Conservation (phyloP, 2,888 invertebrate species). For the Brachyptera risi region DNA sequence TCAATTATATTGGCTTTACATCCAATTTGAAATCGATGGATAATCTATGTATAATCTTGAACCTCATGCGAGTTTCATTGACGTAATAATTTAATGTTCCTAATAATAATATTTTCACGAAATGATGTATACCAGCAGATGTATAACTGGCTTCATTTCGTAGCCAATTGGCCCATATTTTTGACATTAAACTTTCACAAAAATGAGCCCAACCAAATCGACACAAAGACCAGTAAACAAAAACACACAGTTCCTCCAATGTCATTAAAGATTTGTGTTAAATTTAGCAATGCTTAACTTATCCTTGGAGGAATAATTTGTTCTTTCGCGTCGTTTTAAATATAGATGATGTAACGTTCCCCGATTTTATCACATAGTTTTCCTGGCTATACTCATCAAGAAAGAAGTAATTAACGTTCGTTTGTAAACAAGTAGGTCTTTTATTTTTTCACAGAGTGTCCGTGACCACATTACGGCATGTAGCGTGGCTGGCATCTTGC, state of each 20-base stretch:
- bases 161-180: background rate
- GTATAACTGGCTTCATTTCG: too few species aligned
- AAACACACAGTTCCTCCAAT: background rate
- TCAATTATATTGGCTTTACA: too few species aligned
- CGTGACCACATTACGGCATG: conserved; percentile 53
- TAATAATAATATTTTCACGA: background rate
- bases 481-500: conserved; percentile 55
- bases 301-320: conserved; percentile 3
- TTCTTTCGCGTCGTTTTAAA: background rate
- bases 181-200: background rate
- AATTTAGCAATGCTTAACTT: background rate
- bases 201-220: background rate
- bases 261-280: background rate
- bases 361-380: too few species aligned
- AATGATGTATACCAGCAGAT: background rate
- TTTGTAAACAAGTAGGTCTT: background rate
- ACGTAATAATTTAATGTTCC: too few species aligned
- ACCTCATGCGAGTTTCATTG: too few species aligned
- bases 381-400: too few species aligned
- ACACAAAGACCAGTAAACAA: too few species aligned
- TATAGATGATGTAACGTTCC: background rate
- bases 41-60: too few species aligned
- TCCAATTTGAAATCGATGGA: too few species aligned
- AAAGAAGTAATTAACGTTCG: background rate
- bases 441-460: conserved; percentile 46